Base-by-base conservation (phyloP, 2,797 vertebrate species). In the Limnodromus scolopaceus region DNA sequence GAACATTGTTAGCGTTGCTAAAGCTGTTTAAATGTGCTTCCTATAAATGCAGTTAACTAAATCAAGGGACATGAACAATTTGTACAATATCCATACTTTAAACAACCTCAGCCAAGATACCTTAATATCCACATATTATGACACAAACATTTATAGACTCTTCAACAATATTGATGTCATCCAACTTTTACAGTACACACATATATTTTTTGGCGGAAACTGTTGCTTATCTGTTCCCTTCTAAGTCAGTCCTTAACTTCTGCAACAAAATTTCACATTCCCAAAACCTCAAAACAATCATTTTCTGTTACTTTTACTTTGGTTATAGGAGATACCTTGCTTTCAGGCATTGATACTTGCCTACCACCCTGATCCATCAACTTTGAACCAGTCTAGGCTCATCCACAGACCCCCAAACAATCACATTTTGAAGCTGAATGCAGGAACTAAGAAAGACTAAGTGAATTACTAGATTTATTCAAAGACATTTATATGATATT, bases 1-100 rank as follows among this genome's bases (percentile, higher is more conserved):
- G 70, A 88, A 92, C 91, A 78, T 27, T 91, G 80, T 90, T 92
- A 78, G 74, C 74, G 71, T 66, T 69, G 80, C 76, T 94, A 87
- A 79, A 90, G 39, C 90, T 86, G 77, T 80, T 94, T 66, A 76
- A 66, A 88, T 38, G 39, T 48, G 83, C 30, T 90, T 58, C 72
- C 72, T 84, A 25, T 46, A 92, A 92, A 86, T 0, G 4, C 80
- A 86, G 34, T 24, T 22, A 85, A 84, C 49, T 78, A 66, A 90
- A 88, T 23, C 48, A 76, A 85, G 64, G 38, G 43, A 32, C 34
- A 8, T 46, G 24, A 84, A 41, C 49, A 84, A 79, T 70, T 75
- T 48, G 20, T 65, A 43, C 43, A 80, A 46, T 3, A 83, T n/a
- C 60, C 68, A 34, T 3, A 27, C 16, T 70, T 80, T 13, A 79